Evolutionary conservation across 1,140 invertebrate species (phyloP).

Genomic region (Penaeus japonicus): DNA sequence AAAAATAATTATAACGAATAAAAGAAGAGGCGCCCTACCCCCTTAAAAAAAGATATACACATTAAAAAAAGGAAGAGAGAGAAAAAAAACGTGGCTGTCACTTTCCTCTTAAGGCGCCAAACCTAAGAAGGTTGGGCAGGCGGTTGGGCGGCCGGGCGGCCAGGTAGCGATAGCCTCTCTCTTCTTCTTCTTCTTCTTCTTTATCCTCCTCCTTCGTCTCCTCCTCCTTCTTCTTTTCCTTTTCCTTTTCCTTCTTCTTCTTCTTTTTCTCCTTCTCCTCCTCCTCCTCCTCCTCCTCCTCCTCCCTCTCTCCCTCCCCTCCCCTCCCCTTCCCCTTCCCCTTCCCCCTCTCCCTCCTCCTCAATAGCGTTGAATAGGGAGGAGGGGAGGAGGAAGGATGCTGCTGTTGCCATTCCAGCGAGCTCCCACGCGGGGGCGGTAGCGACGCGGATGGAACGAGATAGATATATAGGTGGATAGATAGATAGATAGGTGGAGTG

Average conservation of each 20-base stretch:
- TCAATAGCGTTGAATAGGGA: background rate
- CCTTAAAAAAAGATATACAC: too few relatives aligned
- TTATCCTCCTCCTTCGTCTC: background rate
- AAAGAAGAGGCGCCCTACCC: too few relatives aligned
- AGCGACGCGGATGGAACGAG: too few relatives aligned
- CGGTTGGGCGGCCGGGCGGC: too few relatives aligned
- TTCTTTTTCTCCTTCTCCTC: background rate
- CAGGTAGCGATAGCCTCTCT: background rate
- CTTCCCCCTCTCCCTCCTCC: background rate
- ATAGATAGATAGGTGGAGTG: background rate
- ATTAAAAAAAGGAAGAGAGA: too few relatives aligned
- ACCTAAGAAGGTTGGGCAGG: too few relatives aligned
- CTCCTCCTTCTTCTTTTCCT: background rate
- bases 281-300: background rate
- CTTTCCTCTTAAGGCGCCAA: too few relatives aligned
- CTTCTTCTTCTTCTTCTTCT: background rate
- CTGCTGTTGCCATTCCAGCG: too few relatives aligned
- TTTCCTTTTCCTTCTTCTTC: too few relatives aligned
- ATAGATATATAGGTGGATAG: conserved; percentile 15
- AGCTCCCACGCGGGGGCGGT: too few relatives aligned
- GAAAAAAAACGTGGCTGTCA: too few relatives aligned
- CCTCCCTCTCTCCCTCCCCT: background rate
- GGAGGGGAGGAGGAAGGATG: background rate
- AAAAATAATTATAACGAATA: too few relatives aligned
- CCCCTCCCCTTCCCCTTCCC: background rate